Base-by-base conservation (phyloP, 2,797 vertebrate species). In the Remorina albescens region DNA sequence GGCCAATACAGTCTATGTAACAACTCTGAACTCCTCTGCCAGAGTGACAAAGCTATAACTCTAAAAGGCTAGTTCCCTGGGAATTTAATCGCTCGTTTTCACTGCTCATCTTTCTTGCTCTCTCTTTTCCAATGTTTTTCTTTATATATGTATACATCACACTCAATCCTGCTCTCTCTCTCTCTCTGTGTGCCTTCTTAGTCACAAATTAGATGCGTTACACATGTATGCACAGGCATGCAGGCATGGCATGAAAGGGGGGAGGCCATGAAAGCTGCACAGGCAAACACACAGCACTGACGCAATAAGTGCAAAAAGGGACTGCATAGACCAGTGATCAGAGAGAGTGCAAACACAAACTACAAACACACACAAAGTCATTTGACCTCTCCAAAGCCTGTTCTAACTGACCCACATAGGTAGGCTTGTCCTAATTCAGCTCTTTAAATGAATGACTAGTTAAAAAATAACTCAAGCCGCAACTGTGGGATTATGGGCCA, bases 121-220 rank as follows among this genome's bases (percentile, higher is more conserved):
- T 73, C 55, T 71, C 73, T 61, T 58, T 64, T 50, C 76, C 71
- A 26, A 37, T 19, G 9, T 58, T 80, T 83, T 81, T 67, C 46
- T 59, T 67, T 73, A 44, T 54, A 53, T 81, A 30, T 81, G 69
- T 74, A 75, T 82, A 80, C 84, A 87, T 91, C 88, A 88, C 71
- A 63, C 53, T 66, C 54, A 66, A 42, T 62, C 66, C 50, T 8
- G n/a, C 70, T 64, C 42, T 59, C 62, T 61, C 60, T 73, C 55
- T 76, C n/a, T 61, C 60, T 73, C 55, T 76, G n/a, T n/a, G 53
- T 68, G 82, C 79, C 78, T 90, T 84, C 90, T 93, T 91, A 91
- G 90, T 84, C 89, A 88, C 87, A 87, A 90, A 91, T 84, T 80
- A 90, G 86, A 79, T 89, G 68, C 50, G 84, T 78, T 79, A 85